phyloP scores from a whole-genome alignment of 1,140 invertebrate genomes.

The Leptestheria dahalacensis region DNA sequence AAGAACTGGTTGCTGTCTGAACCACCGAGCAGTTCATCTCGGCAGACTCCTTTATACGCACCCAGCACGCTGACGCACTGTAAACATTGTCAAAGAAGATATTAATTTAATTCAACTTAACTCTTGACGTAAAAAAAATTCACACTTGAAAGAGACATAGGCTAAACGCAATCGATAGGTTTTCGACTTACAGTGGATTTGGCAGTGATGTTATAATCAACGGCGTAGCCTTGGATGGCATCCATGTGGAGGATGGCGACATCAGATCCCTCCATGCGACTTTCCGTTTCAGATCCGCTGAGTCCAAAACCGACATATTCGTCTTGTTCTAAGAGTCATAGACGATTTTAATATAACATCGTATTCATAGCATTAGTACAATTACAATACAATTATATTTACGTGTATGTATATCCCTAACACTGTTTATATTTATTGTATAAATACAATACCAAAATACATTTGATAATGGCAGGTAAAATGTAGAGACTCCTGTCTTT shows the following conservation, averaged over 20 bases:
- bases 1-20: slow-evolving; percentile 60
- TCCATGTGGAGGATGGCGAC: slow-evolving; percentile 61
- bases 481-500: not conserved
- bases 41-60: slow-evolving; percentile 69
- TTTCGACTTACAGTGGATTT: slow-evolving; percentile 51
- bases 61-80: slow-evolving; percentile 71
- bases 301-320: slow-evolving; percentile 79
- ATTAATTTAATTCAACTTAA: slow-evolving; percentile 3
- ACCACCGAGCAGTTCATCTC: slow-evolving; percentile 58
- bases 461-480: not conserved
- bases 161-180: too few relatives aligned
- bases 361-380: too few relatives aligned
- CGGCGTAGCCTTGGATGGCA: slow-evolving; percentile 48
- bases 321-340: slow-evolving; percentile 37
- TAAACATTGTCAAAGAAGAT: not conserved
- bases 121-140: not conserved
- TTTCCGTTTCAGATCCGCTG: slow-evolving; percentile 49
- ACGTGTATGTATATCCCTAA: too few relatives aligned
- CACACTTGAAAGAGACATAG: not conserved
- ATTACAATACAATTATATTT: too few relatives aligned
- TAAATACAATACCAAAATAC: too few relatives aligned
- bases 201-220: slow-evolving; percentile 73
- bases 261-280: slow-evolving; percentile 74
- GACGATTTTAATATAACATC: not conserved
- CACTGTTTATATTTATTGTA: too few relatives aligned